These are phyloP conservation scores for Drosophila paranaensis DNA, from an alignment of 2,888 invertebrate genomes.

Conservation along the genomic window DNA sequence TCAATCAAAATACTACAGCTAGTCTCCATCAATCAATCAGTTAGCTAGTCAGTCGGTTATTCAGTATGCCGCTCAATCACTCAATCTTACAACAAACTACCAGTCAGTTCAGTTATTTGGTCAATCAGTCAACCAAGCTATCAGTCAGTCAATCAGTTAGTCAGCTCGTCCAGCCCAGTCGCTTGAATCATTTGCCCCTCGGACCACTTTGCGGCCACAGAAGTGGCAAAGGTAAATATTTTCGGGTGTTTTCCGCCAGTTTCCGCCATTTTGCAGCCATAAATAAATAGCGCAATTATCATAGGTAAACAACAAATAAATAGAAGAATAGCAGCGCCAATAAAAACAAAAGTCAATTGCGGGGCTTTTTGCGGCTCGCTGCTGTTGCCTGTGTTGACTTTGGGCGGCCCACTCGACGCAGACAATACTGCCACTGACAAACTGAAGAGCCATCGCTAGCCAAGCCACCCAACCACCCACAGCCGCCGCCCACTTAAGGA, in stretches of 20 bases:
- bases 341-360: constrained; percentile 72
- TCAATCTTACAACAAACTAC: too few species aligned
- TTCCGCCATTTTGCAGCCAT: constrained; percentile 37
- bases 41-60: too few species aligned
- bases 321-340: constrained; percentile 49
- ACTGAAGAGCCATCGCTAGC: background rate
- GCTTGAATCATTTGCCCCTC: constrained; percentile 15
- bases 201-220: background rate
- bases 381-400: constrained; percentile 42
- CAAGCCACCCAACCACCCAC: background rate
- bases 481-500: background rate
- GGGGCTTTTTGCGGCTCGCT: constrained; percentile 50
- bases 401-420: constrained; percentile 28
- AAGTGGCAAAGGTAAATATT: constrained; percentile 5
- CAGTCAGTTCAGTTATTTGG: too few species aligned
- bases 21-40: background rate
- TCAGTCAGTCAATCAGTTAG: background rate
- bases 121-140: too few species aligned
- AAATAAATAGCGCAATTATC: constrained; percentile 77
- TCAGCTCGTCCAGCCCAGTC: background rate
- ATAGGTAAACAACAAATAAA: constrained; percentile 74
- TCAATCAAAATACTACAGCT: background rate
- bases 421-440: constrained; percentile 7
- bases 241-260: background rate
- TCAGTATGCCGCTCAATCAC: too few species aligned